Evolutionary conservation across 1,140 invertebrate species (phyloP).

Genomic region (Drosophila sulfurigaster): DNA sequence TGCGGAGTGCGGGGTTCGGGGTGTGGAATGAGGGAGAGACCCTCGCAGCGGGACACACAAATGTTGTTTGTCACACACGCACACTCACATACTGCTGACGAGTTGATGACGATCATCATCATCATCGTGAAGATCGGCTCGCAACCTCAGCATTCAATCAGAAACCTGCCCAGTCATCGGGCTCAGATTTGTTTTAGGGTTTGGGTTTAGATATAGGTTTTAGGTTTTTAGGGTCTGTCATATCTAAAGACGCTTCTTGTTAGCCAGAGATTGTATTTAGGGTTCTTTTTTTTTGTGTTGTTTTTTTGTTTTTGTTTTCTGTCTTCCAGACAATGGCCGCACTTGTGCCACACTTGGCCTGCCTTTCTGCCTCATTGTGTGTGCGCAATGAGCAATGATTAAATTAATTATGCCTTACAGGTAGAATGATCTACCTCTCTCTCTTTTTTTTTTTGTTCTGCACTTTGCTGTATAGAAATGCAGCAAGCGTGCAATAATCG

Average conservation of each 20-base stretch:
- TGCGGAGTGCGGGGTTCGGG: conserved; percentile 11
- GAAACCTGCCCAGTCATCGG: conserved; percentile 50
- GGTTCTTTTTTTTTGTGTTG: conserved; percentile 17
- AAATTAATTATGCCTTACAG: conserved; percentile 79
- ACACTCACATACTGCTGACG: conserved; percentile 69
- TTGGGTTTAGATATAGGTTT: conserved; percentile 23
- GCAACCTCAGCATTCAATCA: conserved; percentile 64
- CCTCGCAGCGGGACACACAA: conserved; percentile 40
- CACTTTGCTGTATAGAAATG: conserved; percentile 50
- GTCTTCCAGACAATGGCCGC: conserved; percentile 59
- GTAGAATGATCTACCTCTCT: conserved; percentile 39
- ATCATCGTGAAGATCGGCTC: conserved; percentile 65
- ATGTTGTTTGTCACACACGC: neutral
- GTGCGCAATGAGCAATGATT: conserved; percentile 78
- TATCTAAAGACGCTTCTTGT: conserved; percentile 37
- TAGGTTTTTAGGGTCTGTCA: neutral
- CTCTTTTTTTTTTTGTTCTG: neutral
- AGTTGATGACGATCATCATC: conserved; percentile 57
- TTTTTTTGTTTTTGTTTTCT: conserved; percentile 71
- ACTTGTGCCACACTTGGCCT: conserved; percentile 63
- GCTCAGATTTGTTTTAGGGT: conserved; percentile 11
- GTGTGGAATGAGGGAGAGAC: conserved; percentile 13
- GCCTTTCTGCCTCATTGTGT: conserved; percentile 27
- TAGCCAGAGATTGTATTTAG: conserved; percentile 52
- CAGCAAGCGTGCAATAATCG: conserved; percentile 68